Conservation (phyloP, 2,797 vertebrate genomes). For the Liasis olivaceus region DNA sequence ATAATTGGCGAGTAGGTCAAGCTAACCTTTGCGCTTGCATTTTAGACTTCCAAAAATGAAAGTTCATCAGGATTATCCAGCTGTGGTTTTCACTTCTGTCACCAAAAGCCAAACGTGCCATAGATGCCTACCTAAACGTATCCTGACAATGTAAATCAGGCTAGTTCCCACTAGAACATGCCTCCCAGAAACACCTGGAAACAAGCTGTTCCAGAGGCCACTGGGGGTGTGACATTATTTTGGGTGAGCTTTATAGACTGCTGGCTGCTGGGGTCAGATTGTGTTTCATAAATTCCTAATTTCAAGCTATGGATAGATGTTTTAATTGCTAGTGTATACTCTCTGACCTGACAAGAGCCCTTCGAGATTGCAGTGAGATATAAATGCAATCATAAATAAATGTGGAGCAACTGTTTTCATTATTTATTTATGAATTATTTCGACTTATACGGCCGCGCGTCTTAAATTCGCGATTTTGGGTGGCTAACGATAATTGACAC, state of each 20-base stretch:
- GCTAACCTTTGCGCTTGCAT: background rate
- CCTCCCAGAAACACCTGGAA: background rate
- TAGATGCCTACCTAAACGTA: constrained; percentile 46
- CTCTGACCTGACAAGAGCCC: background rate
- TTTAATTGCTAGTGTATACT: background rate
- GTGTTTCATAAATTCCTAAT: background rate
- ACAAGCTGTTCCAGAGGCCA: background rate
- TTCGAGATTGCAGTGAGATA: background rate
- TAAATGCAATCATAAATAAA: background rate
- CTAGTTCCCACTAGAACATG: background rate
- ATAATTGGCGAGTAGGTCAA: background rate
- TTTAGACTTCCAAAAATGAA: background rate
- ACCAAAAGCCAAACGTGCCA: constrained; percentile 54
- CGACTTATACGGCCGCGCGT: background rate
- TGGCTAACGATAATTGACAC: background rate
- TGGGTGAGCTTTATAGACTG: background rate
- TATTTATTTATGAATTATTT: background rate
- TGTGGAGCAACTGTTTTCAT: background rate
- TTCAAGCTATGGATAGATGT: background rate
- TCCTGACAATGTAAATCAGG: background rate
- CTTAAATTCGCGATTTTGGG: background rate
- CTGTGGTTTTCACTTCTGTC: background rate
- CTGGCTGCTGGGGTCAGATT: background rate
- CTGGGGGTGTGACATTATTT: background rate
- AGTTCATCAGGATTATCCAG: background rate